Evolutionary conservation across 1,140 invertebrate genomes (phyloP).

Genomic region (Drosophila cardini): DNA sequence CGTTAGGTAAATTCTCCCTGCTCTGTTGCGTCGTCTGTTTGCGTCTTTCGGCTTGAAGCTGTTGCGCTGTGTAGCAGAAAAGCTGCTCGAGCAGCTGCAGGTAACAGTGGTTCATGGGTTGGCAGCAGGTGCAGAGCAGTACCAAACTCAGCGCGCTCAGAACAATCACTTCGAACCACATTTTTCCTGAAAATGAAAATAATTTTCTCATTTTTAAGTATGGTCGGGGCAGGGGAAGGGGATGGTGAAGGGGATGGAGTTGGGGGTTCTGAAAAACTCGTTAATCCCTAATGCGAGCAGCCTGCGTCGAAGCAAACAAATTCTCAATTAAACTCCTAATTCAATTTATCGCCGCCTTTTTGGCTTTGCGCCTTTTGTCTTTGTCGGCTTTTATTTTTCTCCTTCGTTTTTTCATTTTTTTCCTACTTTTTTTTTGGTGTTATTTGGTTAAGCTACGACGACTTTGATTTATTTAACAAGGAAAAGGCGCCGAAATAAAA

Average conservation of each 20-base stretch:
- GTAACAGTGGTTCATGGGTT: constrained; percentile 21
- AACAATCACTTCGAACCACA: constrained; percentile 27
- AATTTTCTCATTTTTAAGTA: no score
- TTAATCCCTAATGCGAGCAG: constrained; percentile 13
- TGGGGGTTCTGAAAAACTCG: background rate
- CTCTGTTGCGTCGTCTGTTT: no score
- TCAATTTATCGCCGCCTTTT: constrained; percentile 71
- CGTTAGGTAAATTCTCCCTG: background rate
- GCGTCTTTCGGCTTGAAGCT: constrained; percentile 13
- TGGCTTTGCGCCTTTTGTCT: constrained; percentile 38
- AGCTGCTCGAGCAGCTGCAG: constrained; percentile 38
- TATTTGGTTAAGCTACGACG: constrained; percentile 41
- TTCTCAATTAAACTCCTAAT: constrained; percentile 75
- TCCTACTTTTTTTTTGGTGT: constrained; percentile 30
- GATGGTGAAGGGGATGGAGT: background rate
- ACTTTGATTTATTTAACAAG: constrained; percentile 75
- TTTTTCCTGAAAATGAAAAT: background rate
- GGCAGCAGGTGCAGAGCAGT: constrained; percentile 23
- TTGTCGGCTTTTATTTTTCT: constrained; percentile 22
- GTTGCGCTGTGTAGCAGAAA: constrained; percentile 33
- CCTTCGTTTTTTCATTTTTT: constrained; percentile 2
- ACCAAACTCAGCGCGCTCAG: background rate
- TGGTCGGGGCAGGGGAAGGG: background rate
- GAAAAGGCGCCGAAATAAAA: constrained; percentile 51
- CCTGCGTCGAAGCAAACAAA: constrained; percentile 36